Percentiles rank a stretch among this genome's conserved stretches.
Conservation (phyloP, 2,797 vertebrate species). For the Anguilla megastoma region DNA sequence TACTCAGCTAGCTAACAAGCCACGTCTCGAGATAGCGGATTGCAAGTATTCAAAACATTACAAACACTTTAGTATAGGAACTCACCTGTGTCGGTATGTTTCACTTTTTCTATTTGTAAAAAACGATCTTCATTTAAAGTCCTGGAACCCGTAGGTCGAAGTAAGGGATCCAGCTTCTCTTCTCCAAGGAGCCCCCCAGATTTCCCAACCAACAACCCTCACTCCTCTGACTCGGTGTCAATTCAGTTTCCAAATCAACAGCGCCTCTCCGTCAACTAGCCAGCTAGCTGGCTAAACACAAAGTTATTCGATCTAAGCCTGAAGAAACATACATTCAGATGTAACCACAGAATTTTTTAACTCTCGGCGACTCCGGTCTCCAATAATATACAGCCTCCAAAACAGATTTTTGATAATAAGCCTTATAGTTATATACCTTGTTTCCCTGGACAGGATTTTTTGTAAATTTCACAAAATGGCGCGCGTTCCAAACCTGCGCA, state of each 20-base stretch:
- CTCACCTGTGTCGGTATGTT: slow-evolving; percentile 57
- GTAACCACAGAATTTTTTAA: slow-evolving; percentile 21
- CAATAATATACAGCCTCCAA: slow-evolving; percentile 32
- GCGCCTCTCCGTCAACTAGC: slow-evolving; percentile 56
- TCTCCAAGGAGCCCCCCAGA: slow-evolving; percentile 37
- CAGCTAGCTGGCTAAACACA: slow-evolving; percentile 40
- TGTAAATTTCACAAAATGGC: slow-evolving; percentile 74
- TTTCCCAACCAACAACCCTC: slow-evolving; percentile 44
- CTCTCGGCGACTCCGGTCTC: slow-evolving; percentile 30
- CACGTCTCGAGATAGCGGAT: slow-evolving; percentile 23
- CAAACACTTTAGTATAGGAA: slow-evolving; percentile 41
- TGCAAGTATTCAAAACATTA: slow-evolving; percentile 34
- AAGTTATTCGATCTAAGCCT: slow-evolving; percentile 48
- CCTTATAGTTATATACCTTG: slow-evolving; percentile 36
- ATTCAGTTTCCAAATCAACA: slow-evolving; percentile 57
- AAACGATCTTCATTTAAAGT: slow-evolving; percentile 38
- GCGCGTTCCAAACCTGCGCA: slow-evolving; percentile 85
- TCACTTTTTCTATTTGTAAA: slow-evolving; percentile 48
- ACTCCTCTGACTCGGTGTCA: slow-evolving; percentile 54
- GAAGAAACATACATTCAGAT: slow-evolving; percentile 45
- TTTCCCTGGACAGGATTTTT: slow-evolving; percentile 53
- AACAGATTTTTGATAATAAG: slow-evolving; percentile 16
- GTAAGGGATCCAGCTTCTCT: slow-evolving; percentile 43
- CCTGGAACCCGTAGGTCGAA: slow-evolving; percentile 33
- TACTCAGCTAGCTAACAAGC: slow-evolving; percentile 38